phyloP scores from a whole-genome alignment of 1,140 invertebrate genomes.

The Ceratoteleas bidentatus region DNA sequence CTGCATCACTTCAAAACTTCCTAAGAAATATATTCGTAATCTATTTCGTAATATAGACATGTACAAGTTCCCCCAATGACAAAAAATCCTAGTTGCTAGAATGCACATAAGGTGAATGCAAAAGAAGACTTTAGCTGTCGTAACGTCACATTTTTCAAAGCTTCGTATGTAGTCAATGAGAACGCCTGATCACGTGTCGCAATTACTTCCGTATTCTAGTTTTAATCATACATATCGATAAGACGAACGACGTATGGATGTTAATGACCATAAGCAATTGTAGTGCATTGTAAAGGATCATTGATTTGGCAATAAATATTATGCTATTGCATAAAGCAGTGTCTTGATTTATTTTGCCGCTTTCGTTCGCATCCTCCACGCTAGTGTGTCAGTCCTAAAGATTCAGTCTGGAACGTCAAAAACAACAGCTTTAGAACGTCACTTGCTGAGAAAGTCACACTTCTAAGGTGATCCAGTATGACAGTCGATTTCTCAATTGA shows the following conservation, averaged over 20 bases:
- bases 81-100: no score
- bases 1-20: no score
- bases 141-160: conserved; percentile 28
- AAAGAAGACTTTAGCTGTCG: no score
- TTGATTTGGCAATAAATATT: conserved; percentile 81
- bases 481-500: conserved; percentile 3
- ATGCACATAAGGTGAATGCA: no score
- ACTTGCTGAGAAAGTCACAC: conserved; percentile 10
- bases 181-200: conserved; percentile 48
- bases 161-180: conserved; percentile 65
- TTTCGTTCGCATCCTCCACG: conserved; percentile 71
- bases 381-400: conserved; percentile 20
- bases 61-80: no score
- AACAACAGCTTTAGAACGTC: conserved; percentile 26
- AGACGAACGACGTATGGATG: conserved; percentile 66
- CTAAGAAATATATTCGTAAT: no score
- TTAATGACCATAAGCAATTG: conserved; percentile 74
- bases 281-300: conserved; percentile 74
- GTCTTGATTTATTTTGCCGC: conserved; percentile 80
- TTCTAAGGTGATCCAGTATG: conserved; percentile 6
- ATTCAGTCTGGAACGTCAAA: conserved; percentile 13
- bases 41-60: no score
- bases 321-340: conserved; percentile 76
- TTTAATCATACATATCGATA: conserved; percentile 66
- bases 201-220: conserved; percentile 66